Conservation (phyloP, 2,113 vertebrate species). For the Oxyura jamaicensis region DNA sequence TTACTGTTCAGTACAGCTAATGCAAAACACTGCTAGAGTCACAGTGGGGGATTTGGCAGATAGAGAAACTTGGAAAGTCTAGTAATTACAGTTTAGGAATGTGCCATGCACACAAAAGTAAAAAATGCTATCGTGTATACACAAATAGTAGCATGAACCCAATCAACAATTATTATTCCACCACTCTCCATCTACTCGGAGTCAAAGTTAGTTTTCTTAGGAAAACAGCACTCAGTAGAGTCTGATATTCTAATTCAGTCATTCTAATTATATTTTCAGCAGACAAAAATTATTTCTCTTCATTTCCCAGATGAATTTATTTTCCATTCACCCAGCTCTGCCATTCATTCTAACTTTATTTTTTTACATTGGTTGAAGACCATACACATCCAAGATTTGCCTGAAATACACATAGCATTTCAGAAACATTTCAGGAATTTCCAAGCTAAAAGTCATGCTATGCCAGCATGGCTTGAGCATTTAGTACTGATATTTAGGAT, state of each 20-base stretch:
- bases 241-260: background rate
- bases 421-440: background rate
- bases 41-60: constrained; percentile 53
- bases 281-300: background rate
- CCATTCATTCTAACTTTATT: background rate
- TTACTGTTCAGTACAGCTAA: constrained; percentile 62
- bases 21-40: constrained; percentile 61
- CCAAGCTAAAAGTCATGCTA: background rate
- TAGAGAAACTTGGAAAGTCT: constrained; percentile 1
- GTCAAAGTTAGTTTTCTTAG: background rate
- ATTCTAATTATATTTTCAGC: background rate
- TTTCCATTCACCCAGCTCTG: background rate
- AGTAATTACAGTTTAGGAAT: constrained; percentile 41
- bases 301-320: background rate
- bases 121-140: background rate
- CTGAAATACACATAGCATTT: background rate
- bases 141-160: background rate
- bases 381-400: rapidly evolving
- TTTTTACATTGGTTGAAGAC: background rate
- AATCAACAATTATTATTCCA: background rate
- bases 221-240: background rate
- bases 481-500: background rate
- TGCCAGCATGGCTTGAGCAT: background rate
- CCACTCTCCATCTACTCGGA: background rate
- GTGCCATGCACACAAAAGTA: constrained; percentile 28